A percentile compares a stretch with the other conserved stretches of the same genome.
Evolutionary conservation across 2,113 vertebrate genomes (phyloP).

Genomic region (Malurus cyaneus): DNA sequence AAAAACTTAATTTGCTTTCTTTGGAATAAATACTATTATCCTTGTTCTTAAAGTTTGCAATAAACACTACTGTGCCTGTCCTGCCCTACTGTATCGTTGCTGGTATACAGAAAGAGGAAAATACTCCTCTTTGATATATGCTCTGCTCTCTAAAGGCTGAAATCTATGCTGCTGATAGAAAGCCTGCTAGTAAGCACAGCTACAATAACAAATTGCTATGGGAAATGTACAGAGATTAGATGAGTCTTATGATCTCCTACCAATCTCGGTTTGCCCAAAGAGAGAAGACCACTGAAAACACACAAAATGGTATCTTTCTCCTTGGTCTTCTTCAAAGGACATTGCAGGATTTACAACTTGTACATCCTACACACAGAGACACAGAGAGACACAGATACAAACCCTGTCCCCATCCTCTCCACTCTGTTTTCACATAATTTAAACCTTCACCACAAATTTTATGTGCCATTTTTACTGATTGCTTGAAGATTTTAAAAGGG

Average conservation of each 20-base stretch:
- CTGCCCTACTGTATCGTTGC: background rate
- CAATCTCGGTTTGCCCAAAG: background rate
- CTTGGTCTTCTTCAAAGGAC: background rate
- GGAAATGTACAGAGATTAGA: background rate
- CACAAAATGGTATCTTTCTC: background rate
- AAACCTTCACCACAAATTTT: background rate
- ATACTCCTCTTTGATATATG: background rate
- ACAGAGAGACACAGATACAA: background rate
- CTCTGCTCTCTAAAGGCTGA: background rate
- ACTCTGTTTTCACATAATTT: background rate
- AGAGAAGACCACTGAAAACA: background rate
- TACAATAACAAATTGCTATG: background rate
- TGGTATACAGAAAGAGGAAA: background rate
- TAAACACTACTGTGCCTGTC: background rate
- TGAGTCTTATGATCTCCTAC: background rate
- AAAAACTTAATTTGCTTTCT: background rate
- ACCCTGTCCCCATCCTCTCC: background rate
- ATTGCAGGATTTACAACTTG: background rate
- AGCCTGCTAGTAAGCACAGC: background rate
- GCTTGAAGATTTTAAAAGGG: background rate
- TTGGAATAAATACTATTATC: background rate
- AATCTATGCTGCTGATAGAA: background rate
- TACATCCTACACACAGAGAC: background rate
- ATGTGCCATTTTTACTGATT: background rate
- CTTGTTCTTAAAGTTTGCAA: background rate